phyloP scores from a whole-genome alignment of 2,797 vertebrate genomes.

The Falco berigora region DNA sequence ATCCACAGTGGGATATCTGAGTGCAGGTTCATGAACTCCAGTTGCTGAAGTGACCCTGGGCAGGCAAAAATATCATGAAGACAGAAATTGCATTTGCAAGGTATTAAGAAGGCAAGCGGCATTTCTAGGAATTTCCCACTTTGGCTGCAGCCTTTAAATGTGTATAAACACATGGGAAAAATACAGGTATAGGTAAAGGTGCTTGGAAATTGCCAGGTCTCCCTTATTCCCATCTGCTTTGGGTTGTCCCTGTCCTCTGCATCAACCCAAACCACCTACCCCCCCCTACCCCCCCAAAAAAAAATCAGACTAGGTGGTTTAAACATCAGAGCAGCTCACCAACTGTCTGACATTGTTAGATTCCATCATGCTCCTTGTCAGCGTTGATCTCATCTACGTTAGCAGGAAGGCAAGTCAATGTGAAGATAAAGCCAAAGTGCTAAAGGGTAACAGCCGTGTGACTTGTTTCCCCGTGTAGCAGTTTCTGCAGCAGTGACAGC shows the following conservation, averaged over 20 bases:
- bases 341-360: background rate
- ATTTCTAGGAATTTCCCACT: background rate
- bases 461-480: background rate
- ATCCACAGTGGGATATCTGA: background rate
- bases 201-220: background rate
- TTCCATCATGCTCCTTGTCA: background rate
- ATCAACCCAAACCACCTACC: background rate
- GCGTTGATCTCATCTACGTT: background rate
- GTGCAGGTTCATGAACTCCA: background rate
- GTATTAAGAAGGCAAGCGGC: background rate
- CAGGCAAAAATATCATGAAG: background rate
- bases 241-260: background rate
- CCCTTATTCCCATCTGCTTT: background rate
- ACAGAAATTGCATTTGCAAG: background rate
- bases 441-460: background rate
- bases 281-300: accelerated
- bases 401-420: background rate
- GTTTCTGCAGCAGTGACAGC: background rate
- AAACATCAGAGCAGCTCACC: background rate
- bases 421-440: background rate
- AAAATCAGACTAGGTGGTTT: background rate
- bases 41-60: background rate
- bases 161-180: background rate
- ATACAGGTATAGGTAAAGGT: background rate
- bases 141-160: background rate